Percentiles rank a stretch among this genome's conserved stretches.
Conservation (phyloP, 2,113 vertebrate genomes). For the Turdus rufiventris region DNA sequence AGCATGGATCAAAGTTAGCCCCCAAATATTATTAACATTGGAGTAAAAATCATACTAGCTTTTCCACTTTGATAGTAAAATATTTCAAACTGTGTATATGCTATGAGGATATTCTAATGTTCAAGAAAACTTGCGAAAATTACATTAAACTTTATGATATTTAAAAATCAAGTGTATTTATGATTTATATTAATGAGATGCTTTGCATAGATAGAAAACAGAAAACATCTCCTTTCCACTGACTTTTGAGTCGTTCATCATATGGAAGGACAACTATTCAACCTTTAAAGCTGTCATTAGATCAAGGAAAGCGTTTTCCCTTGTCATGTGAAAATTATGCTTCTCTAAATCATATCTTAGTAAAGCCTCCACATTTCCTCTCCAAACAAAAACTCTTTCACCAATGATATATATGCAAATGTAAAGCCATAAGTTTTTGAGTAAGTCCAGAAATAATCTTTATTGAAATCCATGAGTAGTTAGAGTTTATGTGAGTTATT, state of each 20-base stretch:
- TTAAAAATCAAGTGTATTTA: not conserved
- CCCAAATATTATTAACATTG: not conserved
- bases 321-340: not conserved
- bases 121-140: not conserved
- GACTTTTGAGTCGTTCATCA: not conserved
- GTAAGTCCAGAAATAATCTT: not conserved
- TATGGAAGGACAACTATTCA: not conserved
- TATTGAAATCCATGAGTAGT: not conserved
- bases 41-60: not conserved
- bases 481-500: not conserved
- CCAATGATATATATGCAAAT: not conserved
- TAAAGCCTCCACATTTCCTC: not conserved
- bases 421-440: not conserved
- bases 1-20: not conserved
- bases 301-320: not conserved
- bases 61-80: not conserved
- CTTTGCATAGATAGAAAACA: not conserved
- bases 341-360: not conserved
- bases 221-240: not conserved
- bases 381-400: not conserved
- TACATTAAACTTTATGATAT: not conserved
- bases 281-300: not conserved
- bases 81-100: not conserved
- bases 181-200: not conserved
- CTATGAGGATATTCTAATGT: not conserved